Evolutionary conservation across 2,113 vertebrate species (phyloP).

Genomic region (Buteo buteo): DNA sequence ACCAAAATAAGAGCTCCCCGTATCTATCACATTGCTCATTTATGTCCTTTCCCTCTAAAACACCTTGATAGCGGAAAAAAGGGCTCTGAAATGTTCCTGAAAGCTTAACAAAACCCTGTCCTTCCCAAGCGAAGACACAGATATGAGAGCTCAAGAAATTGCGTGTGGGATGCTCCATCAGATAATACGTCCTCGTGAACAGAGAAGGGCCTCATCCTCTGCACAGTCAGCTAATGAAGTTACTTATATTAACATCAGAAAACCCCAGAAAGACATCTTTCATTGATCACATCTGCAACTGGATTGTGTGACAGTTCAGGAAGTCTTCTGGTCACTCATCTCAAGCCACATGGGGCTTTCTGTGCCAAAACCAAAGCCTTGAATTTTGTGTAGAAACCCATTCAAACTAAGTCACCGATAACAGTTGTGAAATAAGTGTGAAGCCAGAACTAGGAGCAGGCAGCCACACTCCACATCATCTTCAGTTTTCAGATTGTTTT

Average conservation of each 20-base stretch:
- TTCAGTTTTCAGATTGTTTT: neutral
- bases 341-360: neutral
- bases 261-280: neutral
- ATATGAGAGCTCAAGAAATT: neutral
- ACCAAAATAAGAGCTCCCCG: constrained; percentile 18
- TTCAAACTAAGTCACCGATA: neutral
- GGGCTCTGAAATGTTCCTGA: neutral
- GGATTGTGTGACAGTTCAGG: neutral
- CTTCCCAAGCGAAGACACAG: neutral
- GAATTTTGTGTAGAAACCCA: neutral
- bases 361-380: neutral
- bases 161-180: neutral
- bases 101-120: neutral
- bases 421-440: neutral
- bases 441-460: neutral
- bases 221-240: neutral
- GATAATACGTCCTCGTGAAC: neutral
- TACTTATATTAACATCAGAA: neutral
- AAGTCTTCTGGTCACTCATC: neutral
- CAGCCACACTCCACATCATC: neutral
- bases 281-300: neutral
- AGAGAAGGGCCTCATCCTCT: neutral
- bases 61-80: neutral
- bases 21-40: constrained; percentile 27
- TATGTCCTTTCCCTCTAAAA: constrained; percentile 20